A percentile compares a stretch with the other conserved stretches of the same genome.
phyloP scores from a whole-genome alignment of 2,888 invertebrate species.

The Cyclophora punctaria region DNA sequence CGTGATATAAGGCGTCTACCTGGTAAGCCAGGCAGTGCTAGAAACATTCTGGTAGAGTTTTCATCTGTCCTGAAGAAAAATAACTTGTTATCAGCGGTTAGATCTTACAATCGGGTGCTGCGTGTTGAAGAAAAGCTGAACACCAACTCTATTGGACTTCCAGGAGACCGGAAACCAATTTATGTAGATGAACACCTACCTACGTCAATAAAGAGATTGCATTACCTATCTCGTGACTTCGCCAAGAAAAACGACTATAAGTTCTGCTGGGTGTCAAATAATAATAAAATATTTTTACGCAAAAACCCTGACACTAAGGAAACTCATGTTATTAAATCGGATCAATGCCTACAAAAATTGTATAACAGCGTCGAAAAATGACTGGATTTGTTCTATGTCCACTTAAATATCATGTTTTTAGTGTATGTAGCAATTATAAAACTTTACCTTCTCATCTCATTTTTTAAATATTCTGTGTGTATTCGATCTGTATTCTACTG shows the following conservation, averaged over 20 bases:
- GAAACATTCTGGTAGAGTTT: background rate
- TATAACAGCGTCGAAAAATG: background rate
- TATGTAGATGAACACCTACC: background rate
- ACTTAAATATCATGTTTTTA: background rate
- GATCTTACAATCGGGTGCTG: background rate
- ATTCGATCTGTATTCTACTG: background rate
- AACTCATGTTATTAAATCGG: background rate
- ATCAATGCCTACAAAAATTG: background rate
- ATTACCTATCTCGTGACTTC: background rate
- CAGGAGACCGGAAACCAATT: background rate
- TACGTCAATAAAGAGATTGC: background rate
- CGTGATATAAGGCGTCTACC: background rate
- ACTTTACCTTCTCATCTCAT: background rate
- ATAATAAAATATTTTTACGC: background rate
- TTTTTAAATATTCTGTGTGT: background rate
- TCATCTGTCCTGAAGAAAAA: background rate
- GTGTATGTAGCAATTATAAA: background rate
- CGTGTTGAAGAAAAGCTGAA: background rate
- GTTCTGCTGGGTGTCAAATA: background rate
- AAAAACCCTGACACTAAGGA: background rate
- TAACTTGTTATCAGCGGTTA: background rate
- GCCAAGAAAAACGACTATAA: background rate
- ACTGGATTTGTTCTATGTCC: background rate
- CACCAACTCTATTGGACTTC: background rate
- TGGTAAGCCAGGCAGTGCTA: background rate